A percentile compares a stretch with the other conserved stretches of the same genome.
phyloP scores from a whole-genome alignment of 1,140 invertebrate genomes.

The Littorina saxatilis region DNA sequence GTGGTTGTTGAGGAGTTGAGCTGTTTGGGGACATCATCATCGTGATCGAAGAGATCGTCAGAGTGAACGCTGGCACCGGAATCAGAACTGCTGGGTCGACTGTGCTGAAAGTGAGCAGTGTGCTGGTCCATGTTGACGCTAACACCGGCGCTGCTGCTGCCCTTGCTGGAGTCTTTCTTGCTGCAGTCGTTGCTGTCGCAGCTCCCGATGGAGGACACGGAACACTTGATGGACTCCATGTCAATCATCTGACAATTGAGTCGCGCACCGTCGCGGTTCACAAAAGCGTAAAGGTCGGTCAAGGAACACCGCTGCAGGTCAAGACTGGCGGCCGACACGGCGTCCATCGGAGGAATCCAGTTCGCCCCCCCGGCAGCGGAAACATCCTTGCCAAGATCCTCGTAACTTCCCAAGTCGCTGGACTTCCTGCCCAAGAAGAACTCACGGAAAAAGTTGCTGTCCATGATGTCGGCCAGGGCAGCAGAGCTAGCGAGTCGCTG shows the following conservation, averaged over 20 bases:
- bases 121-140: neutral
- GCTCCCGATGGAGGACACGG: neutral
- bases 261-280: conserved; percentile 34
- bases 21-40: neutral
- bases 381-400: too few relatives aligned
- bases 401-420: neutral
- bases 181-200: neutral
- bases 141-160: neutral
- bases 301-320: conserved; percentile 37
- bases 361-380: neutral
- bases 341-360: neutral
- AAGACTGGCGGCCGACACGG: conserved; percentile 17
- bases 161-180: neutral
- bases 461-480: conserved; percentile 25
- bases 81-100: neutral
- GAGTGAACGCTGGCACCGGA: conserved; percentile 30
- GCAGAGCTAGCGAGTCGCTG: neutral
- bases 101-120: too few relatives aligned
- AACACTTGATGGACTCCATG: neutral
- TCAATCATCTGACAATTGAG: conserved; percentile 21
- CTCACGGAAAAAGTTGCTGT: conserved; percentile 22
- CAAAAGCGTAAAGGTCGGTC: conserved; percentile 32
- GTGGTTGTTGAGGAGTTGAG: too few relatives aligned
- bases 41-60: conserved; percentile 4
- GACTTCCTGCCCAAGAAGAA: neutral